These are phyloP conservation scores for Pyrgus malvae DNA, from an alignment of 2,888 invertebrate species.

Conservation along the genomic window DNA sequence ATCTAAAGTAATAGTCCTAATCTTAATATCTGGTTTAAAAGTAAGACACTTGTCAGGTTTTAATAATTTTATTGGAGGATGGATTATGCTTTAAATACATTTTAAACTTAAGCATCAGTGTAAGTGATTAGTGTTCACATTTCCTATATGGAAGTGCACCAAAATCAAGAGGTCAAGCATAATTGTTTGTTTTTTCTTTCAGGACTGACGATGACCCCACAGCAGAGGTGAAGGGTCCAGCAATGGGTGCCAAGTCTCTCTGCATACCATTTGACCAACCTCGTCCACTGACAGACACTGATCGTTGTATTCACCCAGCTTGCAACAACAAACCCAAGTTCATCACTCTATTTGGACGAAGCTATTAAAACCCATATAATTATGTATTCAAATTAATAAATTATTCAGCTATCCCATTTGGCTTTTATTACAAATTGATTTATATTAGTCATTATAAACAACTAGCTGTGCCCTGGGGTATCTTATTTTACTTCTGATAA, in stretches of 20 bases:
- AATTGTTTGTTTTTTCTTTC: slow-evolving; percentile 29
- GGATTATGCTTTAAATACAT: no score
- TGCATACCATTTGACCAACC: slow-evolving; percentile 98
- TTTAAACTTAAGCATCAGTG: no score
- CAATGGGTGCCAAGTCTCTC: slow-evolving; percentile 99
- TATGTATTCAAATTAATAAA: slow-evolving; percentile 35
- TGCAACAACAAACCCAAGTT: slow-evolving; percentile 91
- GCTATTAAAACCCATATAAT: slow-evolving; percentile 82
- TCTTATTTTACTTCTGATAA: no score
- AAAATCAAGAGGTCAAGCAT: no score
- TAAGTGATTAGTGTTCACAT: no score
- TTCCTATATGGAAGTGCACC: no score
- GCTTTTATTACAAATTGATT: background rate
- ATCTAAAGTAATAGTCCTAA: no score
- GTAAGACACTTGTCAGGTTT: no score
- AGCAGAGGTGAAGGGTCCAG: slow-evolving; percentile 90
- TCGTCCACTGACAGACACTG: slow-evolving; percentile 77
- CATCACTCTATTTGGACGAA: slow-evolving; percentile 97
- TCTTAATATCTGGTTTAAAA: no score
- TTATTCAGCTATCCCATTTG: slow-evolving; percentile 35
- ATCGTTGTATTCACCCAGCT: slow-evolving; percentile 93
- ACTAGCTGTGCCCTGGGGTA: no score
- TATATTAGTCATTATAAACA: background rate
- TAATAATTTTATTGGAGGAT: no score
- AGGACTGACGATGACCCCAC: slow-evolving; percentile 83